These are phyloP conservation scores for Tinea trinotella DNA, from an alignment of 2,888 invertebrate species.

Conservation along the genomic window DNA sequence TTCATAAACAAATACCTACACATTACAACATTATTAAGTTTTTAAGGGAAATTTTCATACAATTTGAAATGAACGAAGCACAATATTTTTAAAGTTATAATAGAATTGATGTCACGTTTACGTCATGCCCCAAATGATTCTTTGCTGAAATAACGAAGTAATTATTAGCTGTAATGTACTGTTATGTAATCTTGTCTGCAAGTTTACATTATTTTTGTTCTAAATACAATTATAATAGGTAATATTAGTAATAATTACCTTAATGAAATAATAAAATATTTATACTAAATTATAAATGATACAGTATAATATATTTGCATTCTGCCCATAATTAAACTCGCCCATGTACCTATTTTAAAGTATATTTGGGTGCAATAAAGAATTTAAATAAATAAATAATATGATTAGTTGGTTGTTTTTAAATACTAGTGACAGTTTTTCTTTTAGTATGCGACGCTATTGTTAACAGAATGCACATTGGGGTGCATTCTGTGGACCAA, in stretches of 20 bases:
- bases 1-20: neutral
- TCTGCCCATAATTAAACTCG: too few relatives aligned
- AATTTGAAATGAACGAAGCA: neutral
- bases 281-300: too few relatives aligned
- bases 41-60: neutral
- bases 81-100: neutral
- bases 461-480: neutral
- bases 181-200: neutral
- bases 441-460: neutral
- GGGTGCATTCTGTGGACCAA: slow-evolving; percentile 30
- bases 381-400: too few relatives aligned
- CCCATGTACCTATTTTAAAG: too few relatives aligned
- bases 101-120: slow-evolving; percentile 3
- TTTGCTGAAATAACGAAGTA: neutral
- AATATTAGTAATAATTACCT: too few relatives aligned
- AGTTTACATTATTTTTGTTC: neutral
- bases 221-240: too few relatives aligned
- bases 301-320: too few relatives aligned
- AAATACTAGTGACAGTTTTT: too few relatives aligned
- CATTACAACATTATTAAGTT: neutral
- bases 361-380: too few relatives aligned
- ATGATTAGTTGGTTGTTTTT: too few relatives aligned
- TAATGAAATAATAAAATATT: too few relatives aligned
- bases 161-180: neutral
- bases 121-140: neutral